Evolutionary conservation across 2,113 vertebrate species (phyloP).

Genomic region (Coturnix japonica): DNA sequence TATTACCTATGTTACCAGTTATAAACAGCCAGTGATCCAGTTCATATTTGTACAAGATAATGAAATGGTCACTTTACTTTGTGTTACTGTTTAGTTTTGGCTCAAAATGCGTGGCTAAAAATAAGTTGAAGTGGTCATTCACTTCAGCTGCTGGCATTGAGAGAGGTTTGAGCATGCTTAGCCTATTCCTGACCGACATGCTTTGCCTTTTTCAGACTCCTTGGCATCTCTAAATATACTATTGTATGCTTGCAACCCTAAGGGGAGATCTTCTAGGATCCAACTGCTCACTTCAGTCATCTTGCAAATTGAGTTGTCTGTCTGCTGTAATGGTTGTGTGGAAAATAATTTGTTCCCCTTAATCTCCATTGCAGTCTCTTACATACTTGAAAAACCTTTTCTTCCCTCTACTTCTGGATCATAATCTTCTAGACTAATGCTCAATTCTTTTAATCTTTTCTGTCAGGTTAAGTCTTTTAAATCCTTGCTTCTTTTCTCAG

Average conservation of each 20-base stretch:
- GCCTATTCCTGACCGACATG: background rate
- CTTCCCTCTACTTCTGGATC: background rate
- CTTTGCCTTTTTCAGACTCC: background rate
- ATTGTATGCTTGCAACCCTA: background rate
- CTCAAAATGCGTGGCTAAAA: conserved; percentile 45
- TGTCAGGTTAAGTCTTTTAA: background rate
- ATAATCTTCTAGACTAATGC: background rate
- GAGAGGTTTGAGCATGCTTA: background rate
- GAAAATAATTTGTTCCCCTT: background rate
- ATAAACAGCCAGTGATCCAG: background rate
- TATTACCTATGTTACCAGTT: background rate
- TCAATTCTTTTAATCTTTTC: background rate
- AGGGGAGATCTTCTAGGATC: background rate
- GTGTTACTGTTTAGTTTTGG: background rate
- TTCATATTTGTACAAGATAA: background rate
- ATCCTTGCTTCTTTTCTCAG: background rate
- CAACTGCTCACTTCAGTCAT: background rate
- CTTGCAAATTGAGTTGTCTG: background rate
- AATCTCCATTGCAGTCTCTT: background rate
- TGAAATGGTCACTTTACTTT: background rate
- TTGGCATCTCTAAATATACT: conserved; percentile 6
- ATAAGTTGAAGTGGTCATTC: conserved; percentile 28
- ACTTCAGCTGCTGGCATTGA: conserved; percentile 26
- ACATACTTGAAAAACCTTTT: background rate
- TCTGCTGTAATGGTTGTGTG: background rate